Evolutionary conservation across 2,113 vertebrate genomes (phyloP), one percentile per base, ranked within the genome.

Genomic region (Hyaena hyaena): DNA sequence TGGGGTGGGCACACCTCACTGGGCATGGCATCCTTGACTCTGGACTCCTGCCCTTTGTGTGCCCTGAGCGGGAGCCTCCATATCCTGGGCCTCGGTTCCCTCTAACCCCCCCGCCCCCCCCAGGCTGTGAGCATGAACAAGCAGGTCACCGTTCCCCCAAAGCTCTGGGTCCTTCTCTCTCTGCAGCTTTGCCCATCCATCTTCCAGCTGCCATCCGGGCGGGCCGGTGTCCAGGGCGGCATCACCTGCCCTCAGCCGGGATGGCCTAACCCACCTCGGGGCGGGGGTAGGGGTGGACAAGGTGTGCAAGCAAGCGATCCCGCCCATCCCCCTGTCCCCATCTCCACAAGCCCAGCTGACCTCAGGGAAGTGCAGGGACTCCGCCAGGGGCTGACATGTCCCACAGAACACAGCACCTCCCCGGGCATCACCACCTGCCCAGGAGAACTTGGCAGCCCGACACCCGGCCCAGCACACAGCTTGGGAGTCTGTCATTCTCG

Each of bases 261-360:
- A 26, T 0, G 0, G n/a, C 69, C 26, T 31, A 11, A 31, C 24
- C n/a, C 7, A 17, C 39, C 5, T 10, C 11, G 0, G 28, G 33
- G 23, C 6, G 0, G 28, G 23, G 53, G 33, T 48, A 16, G 50
- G 21, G 71, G 8, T 23, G 21, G 31, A 65, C 8, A n/a, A 65
- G 23, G 50, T 81, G n/a, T 65, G n/a, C 15, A n/a, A 21, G n/a
- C 15, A n/a, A 21, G 16, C 24, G 66, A 23, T 10, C 3, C 31
- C 45, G 10, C 76, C 63, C 53, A 1, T 61, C 26, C 45, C 11
- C 63, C 33, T 53, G 19, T n/a, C 11, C 23, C 77, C 12, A 23
- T 65, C 63, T 73, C n/a, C 53, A 23, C 8, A 31, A 76, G 48
- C 77, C 82, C n/a, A 1, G 6, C 77, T 58, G 77, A 68, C 9